These are phyloP conservation scores for Rattus rattus DNA, from an alignment of 2,113 vertebrate species.

Conservation along the genomic window DNA sequence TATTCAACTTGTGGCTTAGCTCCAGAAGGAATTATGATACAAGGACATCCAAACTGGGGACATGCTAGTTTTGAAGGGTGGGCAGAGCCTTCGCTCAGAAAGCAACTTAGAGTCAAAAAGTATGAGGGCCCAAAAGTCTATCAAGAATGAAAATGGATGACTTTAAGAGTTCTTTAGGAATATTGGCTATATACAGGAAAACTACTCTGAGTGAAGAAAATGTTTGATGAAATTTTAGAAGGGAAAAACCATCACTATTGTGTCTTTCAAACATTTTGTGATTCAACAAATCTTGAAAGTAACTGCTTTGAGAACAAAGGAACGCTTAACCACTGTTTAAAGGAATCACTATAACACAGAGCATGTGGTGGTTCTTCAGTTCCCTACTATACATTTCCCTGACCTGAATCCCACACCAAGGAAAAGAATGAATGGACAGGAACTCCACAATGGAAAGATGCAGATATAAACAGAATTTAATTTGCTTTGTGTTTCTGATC, in stretches of 20 bases:
- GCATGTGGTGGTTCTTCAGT: not conserved
- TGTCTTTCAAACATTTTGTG: constrained; percentile 37
- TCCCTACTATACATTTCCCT: not conserved
- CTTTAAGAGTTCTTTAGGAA: not conserved
- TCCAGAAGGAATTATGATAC: not conserved
- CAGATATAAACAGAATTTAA: not conserved
- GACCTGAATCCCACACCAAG: not conserved
- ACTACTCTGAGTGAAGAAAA: not conserved
- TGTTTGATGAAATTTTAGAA: not conserved
- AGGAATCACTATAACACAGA: not conserved
- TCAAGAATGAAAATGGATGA: not conserved
- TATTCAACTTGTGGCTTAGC: not conserved
- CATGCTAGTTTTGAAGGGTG: not conserved
- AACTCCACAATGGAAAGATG: not conserved
- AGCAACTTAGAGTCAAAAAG: not conserved
- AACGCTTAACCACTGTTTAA: not conserved
- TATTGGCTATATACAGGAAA: not conserved
- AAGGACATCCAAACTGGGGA: not conserved
- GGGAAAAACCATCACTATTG: not conserved
- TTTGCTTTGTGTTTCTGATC: not conserved
- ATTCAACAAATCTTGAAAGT: constrained; percentile 14
- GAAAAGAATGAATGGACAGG: constrained; percentile 23
- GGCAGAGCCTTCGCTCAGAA: not conserved
- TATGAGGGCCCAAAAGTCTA: not conserved
- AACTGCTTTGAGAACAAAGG: not conserved